Base-by-base conservation (phyloP, 2,113 vertebrate species). In the Gnathonemus longibarbis region DNA sequence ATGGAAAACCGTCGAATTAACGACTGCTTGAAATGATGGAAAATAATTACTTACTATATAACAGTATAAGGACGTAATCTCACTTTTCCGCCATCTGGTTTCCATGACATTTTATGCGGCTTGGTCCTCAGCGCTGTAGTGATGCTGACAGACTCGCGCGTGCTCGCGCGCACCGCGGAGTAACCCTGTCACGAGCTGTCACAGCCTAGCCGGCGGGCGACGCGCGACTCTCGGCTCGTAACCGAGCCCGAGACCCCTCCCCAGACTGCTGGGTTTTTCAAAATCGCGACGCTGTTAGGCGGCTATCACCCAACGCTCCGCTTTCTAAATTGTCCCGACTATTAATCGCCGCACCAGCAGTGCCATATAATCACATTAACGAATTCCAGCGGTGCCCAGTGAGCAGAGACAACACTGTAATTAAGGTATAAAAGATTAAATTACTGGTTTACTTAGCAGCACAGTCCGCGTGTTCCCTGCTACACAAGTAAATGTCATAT, bases 351-450 rank as follows among this genome's bases (percentile, higher is more conserved):
- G 21, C 19, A 17, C 45, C 83, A 84, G 39, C 39, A 39, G 83
- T 9, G 83, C 42, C 17, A n/a, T 84, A 45, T 84, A 46, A 84
- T 84, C 83, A 84, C 11, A 48, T 46, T 46, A 46, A 45, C 21
- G 8, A 84, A 84, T 46, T 84, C 42, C 45, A 84, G 42, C 19
- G 83, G 39, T 35, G 66, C 66, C 66, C 66, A 15, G 66, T 74
- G 66, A 74, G 66, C 10, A 84, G 46, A 84, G 45, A 84, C 39
- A 84, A 46, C 17, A 49, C 42, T 84, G 83, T 46, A 49, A 84
- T 84, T 84, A 84, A 84, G 83, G 83, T 48, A 84, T 48, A 84
- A 84, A 84, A 84, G 42, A 24, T 24, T 45, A 24, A 84, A 84
- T 46, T 84, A 49, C 83, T 45, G 21, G 83, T 48, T 84, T 84